phyloP scores from a whole-genome alignment of 2,888 invertebrate species.

The Macrophya annulata region DNA sequence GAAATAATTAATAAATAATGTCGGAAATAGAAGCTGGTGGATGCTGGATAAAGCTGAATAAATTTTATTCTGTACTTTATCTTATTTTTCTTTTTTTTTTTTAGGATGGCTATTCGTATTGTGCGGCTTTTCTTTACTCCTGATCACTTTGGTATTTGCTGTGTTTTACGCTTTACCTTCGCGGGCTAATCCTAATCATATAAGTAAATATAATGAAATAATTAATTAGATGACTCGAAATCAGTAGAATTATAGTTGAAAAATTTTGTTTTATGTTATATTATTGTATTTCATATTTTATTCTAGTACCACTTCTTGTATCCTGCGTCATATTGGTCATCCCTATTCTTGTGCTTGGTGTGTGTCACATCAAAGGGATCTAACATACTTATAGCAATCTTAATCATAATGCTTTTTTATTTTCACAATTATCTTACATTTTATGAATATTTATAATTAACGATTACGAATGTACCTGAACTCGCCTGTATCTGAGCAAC shows the following conservation, averaged over 20 bases:
- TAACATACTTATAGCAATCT: no score
- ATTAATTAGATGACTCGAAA: neutral
- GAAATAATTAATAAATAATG: neutral
- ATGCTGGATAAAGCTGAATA: no score
- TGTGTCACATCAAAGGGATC: neutral
- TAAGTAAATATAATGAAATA: neutral
- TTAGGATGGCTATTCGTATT: neutral
- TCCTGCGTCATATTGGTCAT: neutral
- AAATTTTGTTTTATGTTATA: neutral
- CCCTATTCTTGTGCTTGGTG: neutral
- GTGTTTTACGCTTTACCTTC: neutral
- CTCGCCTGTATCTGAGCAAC: neutral
- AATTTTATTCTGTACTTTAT: neutral
- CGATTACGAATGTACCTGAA: neutral
- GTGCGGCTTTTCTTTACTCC: neutral
- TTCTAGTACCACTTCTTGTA: slow-evolving; percentile 10
- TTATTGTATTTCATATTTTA: neutral
- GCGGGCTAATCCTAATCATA: neutral
- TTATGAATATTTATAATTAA: neutral
- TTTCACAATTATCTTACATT: neutral
- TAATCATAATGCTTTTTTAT: no score
- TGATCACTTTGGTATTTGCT: neutral
- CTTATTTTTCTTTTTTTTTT: neutral
- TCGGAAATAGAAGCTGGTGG: neutral
- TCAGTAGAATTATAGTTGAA: neutral